Evolutionary conservation across 2,113 vertebrate genomes (phyloP), one percentile per base, ranked within the genome.

Genomic region (Elachura formosa): DNA sequence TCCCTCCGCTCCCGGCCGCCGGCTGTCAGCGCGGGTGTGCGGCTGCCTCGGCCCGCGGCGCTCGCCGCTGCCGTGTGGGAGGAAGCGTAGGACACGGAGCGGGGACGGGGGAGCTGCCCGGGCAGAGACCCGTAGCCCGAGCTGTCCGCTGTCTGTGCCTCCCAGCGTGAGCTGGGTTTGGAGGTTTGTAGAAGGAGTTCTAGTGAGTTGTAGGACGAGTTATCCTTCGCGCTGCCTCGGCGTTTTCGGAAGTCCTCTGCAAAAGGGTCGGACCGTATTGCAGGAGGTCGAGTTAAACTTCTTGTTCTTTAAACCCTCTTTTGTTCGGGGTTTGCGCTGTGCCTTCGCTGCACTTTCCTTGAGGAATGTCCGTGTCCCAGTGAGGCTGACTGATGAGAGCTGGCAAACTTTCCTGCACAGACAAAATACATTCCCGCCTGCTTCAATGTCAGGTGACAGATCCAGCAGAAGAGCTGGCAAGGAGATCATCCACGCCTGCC

Each of bases 1-100:
- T 94, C 94, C 95, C 93, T 89, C 91, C 87, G 54, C 84, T 74
- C 25, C 62, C 78, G 55, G 83, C 82, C 58, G 61, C 73, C 54
- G 72, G 80, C 91, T 90, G 87, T 95, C 75, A 96, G 79, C 33
- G 63, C 51, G 46, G 56, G 5, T 28, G 68, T 38, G 68, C 76
- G 58, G 58, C 49, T 29, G 71, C 40, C 78, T 14, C 34, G 29
- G 54, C 54, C 25, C 41, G 74, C 59, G 5, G 52, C 24, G 45
- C 16, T 25, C 64, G 40, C 4, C 12, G 38, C 41, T 12, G 68
- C 5, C 49, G 11, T 21, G 34, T 15, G n/a, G 12, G 5, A 68
- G 84, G 78, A 55, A 68, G 38, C 26, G 86, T 13, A 62, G 67
- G 62, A 26, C 90, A 5, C 28, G 87, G 73, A n/a, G 51, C 5